Conservation (phyloP, 53 echinoderm and acorn worm species). For the Zoroaster sp. region DNA sequence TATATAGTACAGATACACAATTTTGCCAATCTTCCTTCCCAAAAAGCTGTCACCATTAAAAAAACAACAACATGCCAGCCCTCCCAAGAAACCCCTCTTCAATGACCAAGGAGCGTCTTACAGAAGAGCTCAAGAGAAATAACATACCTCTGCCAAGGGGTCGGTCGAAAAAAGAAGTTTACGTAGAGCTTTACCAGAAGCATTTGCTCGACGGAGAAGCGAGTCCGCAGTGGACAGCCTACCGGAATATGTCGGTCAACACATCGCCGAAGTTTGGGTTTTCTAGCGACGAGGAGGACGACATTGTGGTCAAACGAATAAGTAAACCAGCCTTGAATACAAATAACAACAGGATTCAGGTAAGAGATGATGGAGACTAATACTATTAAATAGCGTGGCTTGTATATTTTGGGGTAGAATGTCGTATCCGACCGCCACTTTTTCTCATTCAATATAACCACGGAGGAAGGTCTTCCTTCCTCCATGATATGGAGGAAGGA, state of each 20-base stretch:
- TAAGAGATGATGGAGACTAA: too few relatives aligned
- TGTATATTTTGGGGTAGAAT: too few relatives aligned
- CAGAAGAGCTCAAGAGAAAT: constrained; percentile 33
- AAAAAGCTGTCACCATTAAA: neutral
- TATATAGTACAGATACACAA: neutral
- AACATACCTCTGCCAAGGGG: constrained; percentile 28
- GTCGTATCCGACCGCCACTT: too few relatives aligned
- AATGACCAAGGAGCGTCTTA: constrained; percentile 35
- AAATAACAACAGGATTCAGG: constrained; percentile 37
- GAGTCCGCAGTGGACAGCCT: neutral
- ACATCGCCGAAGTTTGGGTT: constrained; percentile 46
- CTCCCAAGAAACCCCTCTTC: constrained; percentile 30
- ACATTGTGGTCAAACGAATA: too few relatives aligned
- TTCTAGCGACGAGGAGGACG: constrained; percentile 52
- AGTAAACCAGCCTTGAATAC: neutral
- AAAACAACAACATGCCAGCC: constrained; percentile 43
- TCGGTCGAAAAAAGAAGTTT: constrained; percentile 27
- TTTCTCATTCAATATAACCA: too few relatives aligned
- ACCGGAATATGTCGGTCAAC: constrained; percentile 44
- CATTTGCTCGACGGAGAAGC: neutral
- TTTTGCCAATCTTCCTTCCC: neutral
- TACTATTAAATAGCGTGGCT: too few relatives aligned
- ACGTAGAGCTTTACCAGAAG: constrained; percentile 39
- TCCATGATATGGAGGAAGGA: too few relatives aligned
- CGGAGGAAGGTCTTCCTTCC: too few relatives aligned